Conservation (phyloP, 2,797 vertebrate species). For the Gadopsis marmoratus region DNA sequence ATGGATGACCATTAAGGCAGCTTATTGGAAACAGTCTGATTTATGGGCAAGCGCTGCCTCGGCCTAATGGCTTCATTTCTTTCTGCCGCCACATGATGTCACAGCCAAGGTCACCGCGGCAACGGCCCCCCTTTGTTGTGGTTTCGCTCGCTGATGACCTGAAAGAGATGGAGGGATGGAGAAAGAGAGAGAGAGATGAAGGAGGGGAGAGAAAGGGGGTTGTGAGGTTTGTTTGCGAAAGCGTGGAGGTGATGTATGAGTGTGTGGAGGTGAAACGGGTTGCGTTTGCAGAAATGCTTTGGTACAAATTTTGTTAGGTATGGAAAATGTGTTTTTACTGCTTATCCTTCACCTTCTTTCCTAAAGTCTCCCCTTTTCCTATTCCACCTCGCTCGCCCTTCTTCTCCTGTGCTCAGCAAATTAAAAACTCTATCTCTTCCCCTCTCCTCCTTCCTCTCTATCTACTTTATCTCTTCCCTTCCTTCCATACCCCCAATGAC, state of each 20-base stretch:
- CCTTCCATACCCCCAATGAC: slow-evolving; percentile 83
- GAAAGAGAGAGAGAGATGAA: slow-evolving; percentile 50
- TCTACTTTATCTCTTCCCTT: slow-evolving; percentile 80
- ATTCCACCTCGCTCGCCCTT: slow-evolving; percentile 27
- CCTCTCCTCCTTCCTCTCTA: slow-evolving; percentile 77
- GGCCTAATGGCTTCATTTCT: slow-evolving; percentile 99
- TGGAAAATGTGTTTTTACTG: slow-evolving; percentile 73
- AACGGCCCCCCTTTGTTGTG: slow-evolving; percentile 96
- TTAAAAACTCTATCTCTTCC: slow-evolving; percentile 90
- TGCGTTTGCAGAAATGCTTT: slow-evolving; percentile 75
- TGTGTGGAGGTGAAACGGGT: slow-evolving; percentile 57
- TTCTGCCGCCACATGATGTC: slow-evolving; percentile 98
- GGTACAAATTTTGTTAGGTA: slow-evolving; percentile 69
- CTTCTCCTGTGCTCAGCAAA: slow-evolving; percentile 82
- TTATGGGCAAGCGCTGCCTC: slow-evolving; percentile 97
- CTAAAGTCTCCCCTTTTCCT: slow-evolving; percentile 45
- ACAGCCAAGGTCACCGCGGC: slow-evolving; percentile 99
- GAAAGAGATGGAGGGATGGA: slow-evolving; percentile 84
- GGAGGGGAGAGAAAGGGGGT: slow-evolving; percentile 61
- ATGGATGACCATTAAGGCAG: slow-evolving; percentile 99
- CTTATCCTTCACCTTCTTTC: slow-evolving; percentile 60
- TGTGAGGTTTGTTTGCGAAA: slow-evolving; percentile 76
- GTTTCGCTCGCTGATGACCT: slow-evolving; percentile 97
- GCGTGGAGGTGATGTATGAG: slow-evolving; percentile 70
- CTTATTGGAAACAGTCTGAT: slow-evolving; percentile 99